A percentile compares a stretch with the other conserved stretches of the same genome.
These are phyloP conservation scores for Mercenaria mercenaria DNA, from an alignment of 1,140 invertebrate species.

Conservation along the genomic window DNA sequence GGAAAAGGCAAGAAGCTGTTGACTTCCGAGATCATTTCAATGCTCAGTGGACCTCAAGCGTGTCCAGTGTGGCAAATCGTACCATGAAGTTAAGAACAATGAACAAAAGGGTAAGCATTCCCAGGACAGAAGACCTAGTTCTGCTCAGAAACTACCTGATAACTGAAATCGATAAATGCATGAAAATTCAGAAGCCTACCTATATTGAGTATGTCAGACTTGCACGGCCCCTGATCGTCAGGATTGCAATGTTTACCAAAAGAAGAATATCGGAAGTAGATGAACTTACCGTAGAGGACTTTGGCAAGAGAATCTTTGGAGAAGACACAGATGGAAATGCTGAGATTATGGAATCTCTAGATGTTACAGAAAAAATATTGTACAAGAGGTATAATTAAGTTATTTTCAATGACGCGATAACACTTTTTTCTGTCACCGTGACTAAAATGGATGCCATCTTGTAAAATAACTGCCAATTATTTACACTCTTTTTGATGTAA, in stretches of 20 bases:
- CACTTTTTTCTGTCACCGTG: too few species aligned
- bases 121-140: slow-evolving; percentile 2
- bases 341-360: background rate
- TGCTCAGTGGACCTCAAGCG: background rate
- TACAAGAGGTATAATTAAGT: background rate
- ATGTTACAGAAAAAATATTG: background rate
- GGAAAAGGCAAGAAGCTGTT: background rate
- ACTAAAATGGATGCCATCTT: too few species aligned
- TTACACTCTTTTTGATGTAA: too few species aligned
- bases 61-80: background rate
- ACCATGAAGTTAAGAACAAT: background rate
- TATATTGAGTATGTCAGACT: background rate
- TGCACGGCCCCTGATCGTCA: background rate
- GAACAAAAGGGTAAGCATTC: background rate
- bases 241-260: slow-evolving; percentile 23
- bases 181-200: background rate
- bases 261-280: background rate
- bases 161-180: background rate
- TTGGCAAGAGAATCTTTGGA: background rate
- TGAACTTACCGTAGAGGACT: slow-evolving; percentile 7
- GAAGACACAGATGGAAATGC: background rate
- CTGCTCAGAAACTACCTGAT: background rate
- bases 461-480: too few species aligned
- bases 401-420: too few species aligned
- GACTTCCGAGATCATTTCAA: background rate